Base-by-base conservation (phyloP, 1,140 invertebrate species). In the Ruditapes philippinarum region DNA sequence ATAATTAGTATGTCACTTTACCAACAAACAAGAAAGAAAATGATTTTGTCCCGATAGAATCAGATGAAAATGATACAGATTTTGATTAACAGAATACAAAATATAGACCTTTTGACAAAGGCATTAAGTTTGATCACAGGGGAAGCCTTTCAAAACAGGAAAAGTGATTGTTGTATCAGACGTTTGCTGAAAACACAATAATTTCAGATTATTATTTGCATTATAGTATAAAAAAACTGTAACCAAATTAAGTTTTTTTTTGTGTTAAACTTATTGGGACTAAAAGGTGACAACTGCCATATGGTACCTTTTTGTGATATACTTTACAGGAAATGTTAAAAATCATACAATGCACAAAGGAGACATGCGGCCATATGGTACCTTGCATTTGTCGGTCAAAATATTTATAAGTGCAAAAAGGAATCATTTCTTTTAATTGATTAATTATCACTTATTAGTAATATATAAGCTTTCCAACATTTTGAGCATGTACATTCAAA, bases 11-110 rank as follows among this genome's bases (percentile, higher is more conserved):
- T 28, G 40, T 65, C 38, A 62, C 31, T 25, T 22, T 82, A 82
- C 80, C 80, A 42, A 40, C 80, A 25, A 82, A 38, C 80, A 82
- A 82, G 25, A 62, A 36, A 57, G 80, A 82, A 82, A 82, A 82
- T 5, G 60, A 65, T 82, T 82, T 62, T 82, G 54, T 82, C 42
- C 42, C 54, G 4, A 82, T 82, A 57, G 80, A 62, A 31, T 82
- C 54, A 45, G 42, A 38, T 68, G 80, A 82, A 38, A 57, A 82
- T 36, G 57, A 62, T 22, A 82, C 54, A 62, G 54, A 82, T 42
- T 54, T 65, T 65, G 60, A 82, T 36, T 14, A 81, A 81, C 31
- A 81, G 60, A 57, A n/a, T 81, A 11, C 49, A 57, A 11, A 31
- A 31, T 31, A 81, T 31, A 60, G 31, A 51, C 28, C n/a, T 60